A percentile compares a stretch with the other conserved stretches of the same genome.
Conservation (phyloP, 2,113 vertebrate species). For the Phoxinus phoxinus region DNA sequence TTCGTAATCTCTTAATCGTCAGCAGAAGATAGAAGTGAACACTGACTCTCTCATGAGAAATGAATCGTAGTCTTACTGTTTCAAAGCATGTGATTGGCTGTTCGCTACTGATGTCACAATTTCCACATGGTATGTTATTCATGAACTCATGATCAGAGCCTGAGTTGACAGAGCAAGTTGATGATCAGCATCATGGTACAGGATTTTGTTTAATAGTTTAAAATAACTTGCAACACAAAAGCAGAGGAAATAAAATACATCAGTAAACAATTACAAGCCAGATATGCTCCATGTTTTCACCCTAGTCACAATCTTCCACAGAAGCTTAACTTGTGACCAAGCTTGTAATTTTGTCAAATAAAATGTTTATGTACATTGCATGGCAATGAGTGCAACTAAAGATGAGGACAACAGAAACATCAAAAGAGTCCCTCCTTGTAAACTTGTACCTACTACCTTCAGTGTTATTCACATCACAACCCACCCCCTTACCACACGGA, state of each 20-base stretch:
- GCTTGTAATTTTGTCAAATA: background rate
- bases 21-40: background rate
- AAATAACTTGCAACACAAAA: background rate
- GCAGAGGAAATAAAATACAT: background rate
- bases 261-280: background rate
- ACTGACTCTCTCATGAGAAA: background rate
- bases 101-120: background rate
- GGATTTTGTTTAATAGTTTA: background rate
- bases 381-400: constrained; percentile 37
- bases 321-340: background rate
- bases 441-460: background rate
- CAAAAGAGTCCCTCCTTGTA: background rate
- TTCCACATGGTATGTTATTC: background rate
- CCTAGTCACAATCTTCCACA: background rate
- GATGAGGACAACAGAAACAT: constrained; percentile 4
- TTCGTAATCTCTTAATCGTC: background rate
- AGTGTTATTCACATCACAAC: background rate
- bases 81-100: background rate
- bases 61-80: background rate
- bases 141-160: background rate
- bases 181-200: background rate
- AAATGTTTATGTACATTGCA: constrained; percentile 31
- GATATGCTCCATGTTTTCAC: background rate
- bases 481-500: background rate
- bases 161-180: background rate